Evolutionary conservation across 1,140 invertebrate genomes (phyloP), one percentile per base, ranked within the genome.

Genomic region (Doryteuthis pealeii): DNA sequence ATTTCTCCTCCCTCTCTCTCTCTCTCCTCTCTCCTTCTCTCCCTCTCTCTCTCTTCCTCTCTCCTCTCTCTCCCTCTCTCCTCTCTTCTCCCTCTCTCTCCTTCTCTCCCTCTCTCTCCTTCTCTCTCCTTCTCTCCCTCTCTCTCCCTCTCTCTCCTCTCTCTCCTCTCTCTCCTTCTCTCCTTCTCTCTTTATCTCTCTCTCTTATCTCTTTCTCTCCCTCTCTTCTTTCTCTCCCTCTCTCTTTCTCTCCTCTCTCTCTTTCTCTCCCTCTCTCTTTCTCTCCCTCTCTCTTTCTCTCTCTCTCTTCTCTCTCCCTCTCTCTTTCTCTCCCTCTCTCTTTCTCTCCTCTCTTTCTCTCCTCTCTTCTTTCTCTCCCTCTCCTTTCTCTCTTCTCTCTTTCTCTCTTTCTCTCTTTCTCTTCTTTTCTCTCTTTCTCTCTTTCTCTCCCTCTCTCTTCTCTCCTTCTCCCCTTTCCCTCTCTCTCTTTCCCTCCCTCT

Each of bases 401-500:
- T 35, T 66, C 58, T 76, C 74, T 76, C 76, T 65, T 26, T 74
- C 54, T 43, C 33, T 40, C 62, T 72, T 67, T 69, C 74, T 35
- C 77, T 49, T 68, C 45, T 33, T 62, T 2, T 28, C 33, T 62
- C 70, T 69, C 70, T 45, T 35, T 62, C 75, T 67, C 75, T 74
- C 75, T 72, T 71, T 78, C 74, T 72, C 70, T 70, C 54, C 66
- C 35, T 70, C 71, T 66, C 58, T 62, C 70, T 74, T 73, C 72
- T 30, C 72, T 54, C 62, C 75, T 65, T 54, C 45, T 49, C 43
- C 54, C 58, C 68, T 45, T 33, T 66, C 75, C 71, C 72, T 74
- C 75, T 72, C 71, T 77, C 70, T 74, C 68, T 66, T 75, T 69
- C 75, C 66, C 35, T 67, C 72, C 77, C 75, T 72, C 45, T 68